These are phyloP conservation scores for Rhorus exstirpatorius DNA, from an alignment of 2,888 invertebrate genomes.

Conservation along the genomic window DNA sequence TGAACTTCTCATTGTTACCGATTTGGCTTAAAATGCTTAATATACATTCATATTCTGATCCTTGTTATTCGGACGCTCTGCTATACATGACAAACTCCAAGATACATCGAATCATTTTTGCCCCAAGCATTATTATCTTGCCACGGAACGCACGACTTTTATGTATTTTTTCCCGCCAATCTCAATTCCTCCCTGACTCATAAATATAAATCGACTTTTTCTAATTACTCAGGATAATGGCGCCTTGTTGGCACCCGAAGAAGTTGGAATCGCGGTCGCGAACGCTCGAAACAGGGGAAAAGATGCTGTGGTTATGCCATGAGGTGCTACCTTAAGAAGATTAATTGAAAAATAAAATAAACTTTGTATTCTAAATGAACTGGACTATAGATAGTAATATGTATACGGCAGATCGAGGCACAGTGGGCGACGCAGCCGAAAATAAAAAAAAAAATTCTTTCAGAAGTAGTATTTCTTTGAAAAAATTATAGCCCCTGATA, in stretches of 20 bases:
- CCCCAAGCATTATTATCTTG: slow-evolving; percentile 25
- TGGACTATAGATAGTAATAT: background rate
- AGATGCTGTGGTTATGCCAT: slow-evolving; percentile 29
- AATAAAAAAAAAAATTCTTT: too few relatives aligned
- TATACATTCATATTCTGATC: background rate
- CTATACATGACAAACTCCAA: background rate
- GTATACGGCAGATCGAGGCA: too few relatives aligned
- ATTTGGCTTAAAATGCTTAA: background rate
- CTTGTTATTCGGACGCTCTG: background rate
- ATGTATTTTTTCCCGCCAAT: slow-evolving; percentile 33
- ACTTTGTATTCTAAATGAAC: background rate
- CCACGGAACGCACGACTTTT: slow-evolving; percentile 20
- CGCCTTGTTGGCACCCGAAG: slow-evolving; percentile 37
- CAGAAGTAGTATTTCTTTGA: too few relatives aligned
- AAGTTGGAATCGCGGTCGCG: slow-evolving; percentile 54
- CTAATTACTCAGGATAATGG: slow-evolving; percentile 77
- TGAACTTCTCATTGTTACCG: background rate
- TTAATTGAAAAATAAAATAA: slow-evolving; percentile 70
- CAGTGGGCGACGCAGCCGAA: too few relatives aligned
- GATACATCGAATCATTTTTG: slow-evolving; percentile 27
- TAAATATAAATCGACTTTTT: slow-evolving; percentile 84
- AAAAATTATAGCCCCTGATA: too few relatives aligned
- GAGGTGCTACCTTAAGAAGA: slow-evolving; percentile 24
- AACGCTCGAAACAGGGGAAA: slow-evolving; percentile 38
- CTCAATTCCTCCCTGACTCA: slow-evolving; percentile 74